Evolutionary conservation across 1,140 invertebrate species (phyloP), one percentile per base, ranked within the genome.

Genomic region (Pissodes strobi): DNA sequence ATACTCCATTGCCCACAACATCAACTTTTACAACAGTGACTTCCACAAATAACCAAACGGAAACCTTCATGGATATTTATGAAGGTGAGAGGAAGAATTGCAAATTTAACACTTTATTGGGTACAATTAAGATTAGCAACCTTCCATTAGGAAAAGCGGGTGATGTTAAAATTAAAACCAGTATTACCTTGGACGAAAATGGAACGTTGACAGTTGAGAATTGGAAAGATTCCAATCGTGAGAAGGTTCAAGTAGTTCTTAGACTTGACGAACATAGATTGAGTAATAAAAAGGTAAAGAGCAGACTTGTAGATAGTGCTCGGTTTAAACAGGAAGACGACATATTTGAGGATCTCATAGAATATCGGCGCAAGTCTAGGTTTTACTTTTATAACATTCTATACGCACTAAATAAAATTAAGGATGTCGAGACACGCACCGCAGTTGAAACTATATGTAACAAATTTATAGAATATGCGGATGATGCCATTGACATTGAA

Each of bases 1-100:
- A 65, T 53, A 59, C 61, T 4, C 23, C 48, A n/a, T 27, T 68
- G 12, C 66, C 66, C 8, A 13, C 27, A 2, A 55, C 17, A 10
- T 21, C n/a, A 2, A 43, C 10, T 23, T 9, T 21, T n/a, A 41
- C 2, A 9, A 25, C 19, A 2, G 8, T 51, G 2, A 67, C 59
- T 17, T 39, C n/a, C 2, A 5, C 17, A 2, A 58, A 69, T 41
- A 25, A 60, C 10, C 58, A 69, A 25, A 55, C 22, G 5, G 19
- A n/a, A 8, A 27, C 56, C 3, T 12, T 8, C 9, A 30, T 64
- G 2, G 1, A 43, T 13, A 59, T 69, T 55, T 69, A 30, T 12
- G 60, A 69, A 59, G 68, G 68, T n/a, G 64, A 69, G 46, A 25
- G 64, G n/a, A 52, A 43, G 37, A 46, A 59, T 15, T 46, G 58